Evolutionary conservation across 2,888 invertebrate species (phyloP), one percentile per base, ranked within the genome.

Genomic region (Hirtodrosophila trivittata): DNA sequence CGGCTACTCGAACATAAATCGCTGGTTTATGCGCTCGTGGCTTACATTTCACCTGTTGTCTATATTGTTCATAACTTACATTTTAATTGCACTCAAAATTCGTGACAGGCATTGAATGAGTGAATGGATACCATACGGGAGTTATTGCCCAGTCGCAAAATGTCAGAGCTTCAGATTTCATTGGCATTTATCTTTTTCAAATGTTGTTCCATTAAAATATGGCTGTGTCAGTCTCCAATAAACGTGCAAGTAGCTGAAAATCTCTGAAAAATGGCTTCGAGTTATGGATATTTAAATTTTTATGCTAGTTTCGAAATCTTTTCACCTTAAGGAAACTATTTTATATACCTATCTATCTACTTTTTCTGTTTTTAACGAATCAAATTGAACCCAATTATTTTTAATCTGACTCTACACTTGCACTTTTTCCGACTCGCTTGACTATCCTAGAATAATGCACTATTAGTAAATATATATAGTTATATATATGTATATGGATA

Each of bases 21-120:
- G 56, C 52, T 42, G 45, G 59, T 43, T 66, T 75, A 74, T 46
- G 18, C 35, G 35, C 51, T 69, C 21, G 25, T 49, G 66, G 65
- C 65, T 81, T 66, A 64, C 77, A 77, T 77, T 77, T 75, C 77
- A 77, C 75, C 77, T 77, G 82, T 21, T 62, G 47, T 18, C 30
- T 58, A 42, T 45, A 52, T 60, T 43, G 60, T 42, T 72, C 72
- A 80, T 76, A 69, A 72, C 62, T 81, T 46, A 63, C 59, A 64
- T 57, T 52, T 72, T 84, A 75, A 82, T 66, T 75, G 72, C 58
- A 45, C 52, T 52, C 54, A 35, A 65, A 68, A 41, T 25, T 59
- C 38, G 52, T 50, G 58, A 68, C 26, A 57, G 49, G 21, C 51
- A 38, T 50, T 25, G 60, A 49, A 25, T 45, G 37, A 70, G 59